Evolutionary conservation across 2,888 invertebrate genomes (phyloP).

Genomic region (Synergus gifuensis): DNA sequence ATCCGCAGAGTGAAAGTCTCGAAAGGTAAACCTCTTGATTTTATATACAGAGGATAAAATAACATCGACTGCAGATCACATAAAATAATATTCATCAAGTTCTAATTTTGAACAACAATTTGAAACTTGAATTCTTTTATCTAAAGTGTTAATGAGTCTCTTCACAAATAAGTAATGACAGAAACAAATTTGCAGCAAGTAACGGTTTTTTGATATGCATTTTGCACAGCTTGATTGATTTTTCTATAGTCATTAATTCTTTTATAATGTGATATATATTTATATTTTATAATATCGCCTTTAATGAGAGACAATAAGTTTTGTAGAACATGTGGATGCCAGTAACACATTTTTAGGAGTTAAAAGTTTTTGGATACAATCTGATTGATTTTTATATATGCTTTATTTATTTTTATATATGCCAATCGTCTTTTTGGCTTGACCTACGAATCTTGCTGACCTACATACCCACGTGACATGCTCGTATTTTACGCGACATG

Average conservation of each 20-base stretch:
- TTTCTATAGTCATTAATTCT: background rate
- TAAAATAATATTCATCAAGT: background rate
- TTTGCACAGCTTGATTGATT: background rate
- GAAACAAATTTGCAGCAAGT: background rate
- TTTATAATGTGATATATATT: background rate
- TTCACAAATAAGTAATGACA: background rate
- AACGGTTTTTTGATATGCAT: background rate
- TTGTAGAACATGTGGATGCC: too few relatives aligned
- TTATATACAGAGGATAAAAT: constrained; percentile 1
- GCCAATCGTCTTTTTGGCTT: background rate
- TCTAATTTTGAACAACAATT: background rate
- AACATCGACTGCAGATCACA: constrained; percentile 1
- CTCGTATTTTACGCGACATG: background rate
- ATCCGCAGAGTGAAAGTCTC: constrained; percentile 20
- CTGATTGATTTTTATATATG: too few relatives aligned
- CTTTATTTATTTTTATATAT: background rate
- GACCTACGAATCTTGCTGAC: constrained; percentile 19
- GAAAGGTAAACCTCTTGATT: background rate
- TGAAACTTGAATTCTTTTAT: background rate
- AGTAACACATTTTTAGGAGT: background rate
- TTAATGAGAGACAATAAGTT: background rate
- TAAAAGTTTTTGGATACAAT: background rate
- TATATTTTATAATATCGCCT: background rate
- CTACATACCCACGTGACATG: background rate
- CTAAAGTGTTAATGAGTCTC: background rate